Conservation (phyloP, 2,797 vertebrate species). For the Anas flavirostris region DNA sequence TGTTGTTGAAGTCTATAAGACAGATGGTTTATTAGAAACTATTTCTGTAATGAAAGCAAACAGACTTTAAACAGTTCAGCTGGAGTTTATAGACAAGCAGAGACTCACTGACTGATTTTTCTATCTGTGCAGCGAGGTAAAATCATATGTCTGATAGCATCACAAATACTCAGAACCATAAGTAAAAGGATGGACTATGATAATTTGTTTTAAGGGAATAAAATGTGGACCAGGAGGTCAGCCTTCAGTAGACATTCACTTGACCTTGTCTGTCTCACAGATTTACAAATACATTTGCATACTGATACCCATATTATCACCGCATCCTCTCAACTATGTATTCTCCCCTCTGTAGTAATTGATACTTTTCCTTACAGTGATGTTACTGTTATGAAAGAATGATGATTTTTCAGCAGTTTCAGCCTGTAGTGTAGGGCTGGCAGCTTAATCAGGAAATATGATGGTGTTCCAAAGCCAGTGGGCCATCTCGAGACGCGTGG, state of each 20-base stretch:
- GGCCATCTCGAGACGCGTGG: background rate
- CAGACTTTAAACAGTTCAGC: background rate
- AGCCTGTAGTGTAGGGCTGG: background rate
- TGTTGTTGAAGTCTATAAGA: background rate
- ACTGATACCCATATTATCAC: background rate
- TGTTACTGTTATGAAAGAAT: background rate
- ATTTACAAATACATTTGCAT: background rate
- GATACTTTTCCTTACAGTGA: background rate
- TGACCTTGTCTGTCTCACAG: background rate
- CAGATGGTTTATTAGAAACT: background rate
- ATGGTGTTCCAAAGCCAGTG: background rate
- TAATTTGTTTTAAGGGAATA: background rate
- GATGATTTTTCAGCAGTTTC: background rate
- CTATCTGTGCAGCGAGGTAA: background rate
- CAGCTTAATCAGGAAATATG: background rate
- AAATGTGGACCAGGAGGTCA: background rate
- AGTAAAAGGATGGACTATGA: background rate
- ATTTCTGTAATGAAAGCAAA: slow-evolving; percentile 12
- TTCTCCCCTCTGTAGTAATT: background rate
- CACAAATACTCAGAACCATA: background rate
- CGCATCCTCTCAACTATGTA: background rate
- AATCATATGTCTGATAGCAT: background rate
- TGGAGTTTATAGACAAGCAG: background rate
- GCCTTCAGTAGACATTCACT: background rate
- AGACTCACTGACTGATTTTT: background rate